A percentile compares a stretch with the other conserved stretches of the same genome.
phyloP scores from a whole-genome alignment of 2,797 vertebrate species.

The Sebastes variabilis region DNA sequence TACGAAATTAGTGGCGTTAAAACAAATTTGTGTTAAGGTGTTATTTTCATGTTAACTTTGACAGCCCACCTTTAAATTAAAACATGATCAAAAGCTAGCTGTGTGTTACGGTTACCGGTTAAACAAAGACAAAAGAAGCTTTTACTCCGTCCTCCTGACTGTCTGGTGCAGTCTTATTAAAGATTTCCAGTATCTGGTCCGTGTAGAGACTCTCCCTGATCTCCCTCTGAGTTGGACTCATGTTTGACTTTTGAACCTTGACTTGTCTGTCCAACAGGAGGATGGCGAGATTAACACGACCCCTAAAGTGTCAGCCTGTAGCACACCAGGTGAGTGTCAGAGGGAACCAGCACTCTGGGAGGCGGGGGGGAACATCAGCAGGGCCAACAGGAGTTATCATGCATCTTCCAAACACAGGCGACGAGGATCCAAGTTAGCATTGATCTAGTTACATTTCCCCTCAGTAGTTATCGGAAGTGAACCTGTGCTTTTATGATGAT shows the following conservation, averaged over 20 bases:
- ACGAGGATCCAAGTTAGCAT: slow-evolving; percentile 5
- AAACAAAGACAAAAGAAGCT: neutral
- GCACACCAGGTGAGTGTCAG: slow-evolving; percentile 91
- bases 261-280: slow-evolving; percentile 83
- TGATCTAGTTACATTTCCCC: neutral
- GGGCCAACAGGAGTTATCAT: neutral
- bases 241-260: slow-evolving; percentile 41
- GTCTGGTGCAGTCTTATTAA: neutral
- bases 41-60: no score
- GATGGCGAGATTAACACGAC: slow-evolving; percentile 86
- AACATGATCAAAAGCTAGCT: neutral
- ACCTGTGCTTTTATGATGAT: neutral
- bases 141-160: neutral
- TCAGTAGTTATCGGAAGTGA: no score
- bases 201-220: neutral
- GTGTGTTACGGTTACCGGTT: neutral
- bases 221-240: neutral
- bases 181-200: neutral
- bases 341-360: neutral
- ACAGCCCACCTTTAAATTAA: neutral
- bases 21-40: no score
- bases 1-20: no score
- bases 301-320: slow-evolving; percentile 92
- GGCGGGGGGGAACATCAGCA: neutral
- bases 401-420: neutral